These are phyloP conservation scores for Thalpophila matura DNA, from an alignment of 2,888 invertebrate genomes.

Conservation along the genomic window DNA sequence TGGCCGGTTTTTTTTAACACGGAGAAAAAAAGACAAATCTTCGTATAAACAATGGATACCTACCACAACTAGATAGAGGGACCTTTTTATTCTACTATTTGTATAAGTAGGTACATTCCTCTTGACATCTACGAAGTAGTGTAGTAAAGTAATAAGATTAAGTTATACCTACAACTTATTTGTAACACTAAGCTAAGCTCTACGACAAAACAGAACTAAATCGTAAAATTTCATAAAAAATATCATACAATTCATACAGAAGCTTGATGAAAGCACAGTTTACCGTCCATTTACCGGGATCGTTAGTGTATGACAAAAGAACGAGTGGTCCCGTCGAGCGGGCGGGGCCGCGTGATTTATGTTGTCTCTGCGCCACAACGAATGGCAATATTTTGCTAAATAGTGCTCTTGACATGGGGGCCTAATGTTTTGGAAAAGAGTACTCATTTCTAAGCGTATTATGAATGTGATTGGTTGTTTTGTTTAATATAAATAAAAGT, in stretches of 20 bases:
- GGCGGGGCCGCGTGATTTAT: slow-evolving; percentile 58
- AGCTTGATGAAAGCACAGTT: slow-evolving; percentile 44
- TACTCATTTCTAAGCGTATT: not conserved
- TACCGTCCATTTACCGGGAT: slow-evolving; percentile 52
- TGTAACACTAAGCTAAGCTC: too few species aligned
- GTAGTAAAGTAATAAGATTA: too few species aligned
- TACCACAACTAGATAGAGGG: too few species aligned
- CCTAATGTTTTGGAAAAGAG: slow-evolving; percentile 20
- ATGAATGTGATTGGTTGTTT: not conserved
- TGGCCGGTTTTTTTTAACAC: too few species aligned
- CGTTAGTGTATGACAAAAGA: slow-evolving; percentile 57
- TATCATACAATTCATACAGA: slow-evolving; percentile 34
- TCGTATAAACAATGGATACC: not conserved
- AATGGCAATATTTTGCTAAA: slow-evolving; percentile 13
- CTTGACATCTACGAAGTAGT: too few species aligned
- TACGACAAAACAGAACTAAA: not conserved
- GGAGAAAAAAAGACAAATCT: not conserved
- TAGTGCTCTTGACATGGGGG: slow-evolving; percentile 20
- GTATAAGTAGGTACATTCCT: too few species aligned
- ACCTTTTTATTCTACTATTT: not conserved
- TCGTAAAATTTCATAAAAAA: slow-evolving; percentile 14
- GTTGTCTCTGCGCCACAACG: slow-evolving; percentile 29
- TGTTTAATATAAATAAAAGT: too few species aligned
- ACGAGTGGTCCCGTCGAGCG: slow-evolving; percentile 45
- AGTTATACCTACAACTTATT: too few species aligned